A percentile compares a stretch with the other conserved stretches of the same genome.
phyloP scores from a whole-genome alignment of 1,140 invertebrate species.

The Centruroides vittatus region DNA sequence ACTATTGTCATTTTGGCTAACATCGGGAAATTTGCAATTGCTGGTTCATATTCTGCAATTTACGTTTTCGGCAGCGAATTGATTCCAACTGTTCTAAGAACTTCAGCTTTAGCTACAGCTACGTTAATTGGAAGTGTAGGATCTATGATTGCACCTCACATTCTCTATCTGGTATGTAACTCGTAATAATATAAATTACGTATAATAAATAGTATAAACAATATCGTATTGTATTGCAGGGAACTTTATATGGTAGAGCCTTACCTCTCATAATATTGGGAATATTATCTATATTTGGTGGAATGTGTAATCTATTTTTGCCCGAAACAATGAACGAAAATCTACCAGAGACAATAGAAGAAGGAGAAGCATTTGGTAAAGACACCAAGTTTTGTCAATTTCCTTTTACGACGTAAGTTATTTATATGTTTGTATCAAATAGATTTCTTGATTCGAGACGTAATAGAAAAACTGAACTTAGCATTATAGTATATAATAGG shows the following conservation, averaged over 20 bases:
- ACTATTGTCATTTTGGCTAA: conserved; percentile 25
- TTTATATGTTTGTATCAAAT: no score
- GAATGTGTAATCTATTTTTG: conserved; percentile 21
- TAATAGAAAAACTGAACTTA: no score
- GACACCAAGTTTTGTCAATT: conserved; percentile 23
- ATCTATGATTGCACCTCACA: conserved; percentile 48
- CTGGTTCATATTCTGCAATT: conserved; percentile 34
- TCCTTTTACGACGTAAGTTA: neutral
- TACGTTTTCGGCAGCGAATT: conserved; percentile 42
- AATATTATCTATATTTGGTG: conserved; percentile 20
- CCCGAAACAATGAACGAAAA: conserved; percentile 24
- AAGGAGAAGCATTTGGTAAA: conserved; percentile 27
- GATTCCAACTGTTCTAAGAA: conserved; percentile 44
- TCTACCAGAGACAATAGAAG: conserved; percentile 22
- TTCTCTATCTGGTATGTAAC: conserved; percentile 43
- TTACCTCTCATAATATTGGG: conserved; percentile 26
- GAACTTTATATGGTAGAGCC: conserved; percentile 20
- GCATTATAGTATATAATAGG: no score
- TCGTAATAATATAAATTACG: neutral
- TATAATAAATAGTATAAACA: conserved; percentile 4
- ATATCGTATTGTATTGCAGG: conserved; percentile 8
- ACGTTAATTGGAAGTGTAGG: conserved; percentile 49
- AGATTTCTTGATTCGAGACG: no score
- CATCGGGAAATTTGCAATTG: conserved; percentile 31
- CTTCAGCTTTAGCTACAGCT: conserved; percentile 48